These are phyloP conservation scores for Gymnothorax javanicus DNA, from an alignment of 2,797 vertebrate species.

Conservation along the genomic window DNA sequence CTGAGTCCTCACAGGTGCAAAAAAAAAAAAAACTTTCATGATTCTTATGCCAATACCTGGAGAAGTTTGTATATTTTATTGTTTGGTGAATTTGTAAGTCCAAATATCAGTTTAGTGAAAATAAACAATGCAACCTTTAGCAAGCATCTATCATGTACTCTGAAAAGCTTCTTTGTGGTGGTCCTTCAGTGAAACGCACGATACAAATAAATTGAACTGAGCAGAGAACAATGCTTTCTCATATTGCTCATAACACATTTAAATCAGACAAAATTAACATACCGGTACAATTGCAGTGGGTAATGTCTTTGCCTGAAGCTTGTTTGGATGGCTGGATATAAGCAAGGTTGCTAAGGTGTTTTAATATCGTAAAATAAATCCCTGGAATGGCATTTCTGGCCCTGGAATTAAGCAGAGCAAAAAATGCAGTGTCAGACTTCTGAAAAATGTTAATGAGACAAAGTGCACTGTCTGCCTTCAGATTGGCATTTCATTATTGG, in stretches of 20 bases:
- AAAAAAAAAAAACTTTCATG: background rate
- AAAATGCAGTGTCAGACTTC: conserved; percentile 1
- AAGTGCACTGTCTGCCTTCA: background rate
- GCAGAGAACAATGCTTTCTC: background rate
- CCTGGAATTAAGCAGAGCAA: background rate
- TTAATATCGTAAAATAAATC: background rate
- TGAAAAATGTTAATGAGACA: background rate
- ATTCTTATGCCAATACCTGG: background rate
- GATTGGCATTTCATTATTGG: background rate
- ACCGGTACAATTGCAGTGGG: background rate
- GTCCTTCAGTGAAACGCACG: too few species aligned
- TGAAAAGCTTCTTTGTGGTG: too few species aligned
- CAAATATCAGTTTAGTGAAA: background rate
- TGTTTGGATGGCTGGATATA: background rate
- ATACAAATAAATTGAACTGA: too few species aligned
- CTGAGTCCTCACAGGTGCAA: background rate
- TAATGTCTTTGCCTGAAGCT: background rate
- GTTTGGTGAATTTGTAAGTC: background rate
- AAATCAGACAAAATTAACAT: background rate
- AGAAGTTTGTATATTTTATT: background rate
- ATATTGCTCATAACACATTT: background rate
- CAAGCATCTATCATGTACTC: background rate
- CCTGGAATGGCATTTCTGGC: background rate
- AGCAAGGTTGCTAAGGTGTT: background rate
- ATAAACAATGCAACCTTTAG: background rate